Conservation (phyloP, 2,888 invertebrate species). For the Leptura quadrifasciata region DNA sequence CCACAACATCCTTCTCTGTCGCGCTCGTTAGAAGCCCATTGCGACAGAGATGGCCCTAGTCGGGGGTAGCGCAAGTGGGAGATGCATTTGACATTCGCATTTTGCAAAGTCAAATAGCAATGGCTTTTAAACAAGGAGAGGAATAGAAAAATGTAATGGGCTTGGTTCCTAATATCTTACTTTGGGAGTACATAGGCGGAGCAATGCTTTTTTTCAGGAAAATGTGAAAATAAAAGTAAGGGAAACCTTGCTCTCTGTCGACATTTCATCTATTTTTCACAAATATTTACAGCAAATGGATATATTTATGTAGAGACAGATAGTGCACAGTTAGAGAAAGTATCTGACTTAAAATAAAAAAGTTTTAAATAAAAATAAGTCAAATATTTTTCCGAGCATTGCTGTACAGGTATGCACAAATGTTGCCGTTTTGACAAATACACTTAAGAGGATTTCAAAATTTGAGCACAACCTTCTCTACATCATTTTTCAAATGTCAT, state of each 20-base stretch:
- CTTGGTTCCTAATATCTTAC: slow-evolving; percentile 56
- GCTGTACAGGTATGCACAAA: too few species aligned
- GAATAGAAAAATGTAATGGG: slow-evolving; percentile 63
- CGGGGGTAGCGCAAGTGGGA: slow-evolving; percentile 44
- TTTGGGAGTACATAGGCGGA: slow-evolving; percentile 37
- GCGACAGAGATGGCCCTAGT: slow-evolving; percentile 36
- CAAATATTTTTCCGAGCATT: too few species aligned
- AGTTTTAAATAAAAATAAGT: too few species aligned
- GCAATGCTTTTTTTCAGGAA: not conserved
- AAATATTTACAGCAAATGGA: too few species aligned
- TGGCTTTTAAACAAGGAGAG: slow-evolving; percentile 62
- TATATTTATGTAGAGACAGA: too few species aligned
- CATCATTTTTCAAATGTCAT: too few species aligned
- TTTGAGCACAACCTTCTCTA: too few species aligned
- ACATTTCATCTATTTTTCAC: too few species aligned
- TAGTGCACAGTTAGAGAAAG: too few species aligned
- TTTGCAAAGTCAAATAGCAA: slow-evolving; percentile 71
- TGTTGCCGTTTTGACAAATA: too few species aligned
- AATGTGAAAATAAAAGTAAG: not conserved
- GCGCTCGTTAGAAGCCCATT: not conserved
- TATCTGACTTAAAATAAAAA: too few species aligned
- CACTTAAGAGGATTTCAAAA: too few species aligned
- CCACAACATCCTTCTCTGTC: slow-evolving; percentile 44
- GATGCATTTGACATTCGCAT: slow-evolving; percentile 70
- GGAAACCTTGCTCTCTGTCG: not conserved